Conservation (phyloP, 37 sponge, comb jelly and placozoan genomes). For the Amphimedon queenslandica region DNA sequence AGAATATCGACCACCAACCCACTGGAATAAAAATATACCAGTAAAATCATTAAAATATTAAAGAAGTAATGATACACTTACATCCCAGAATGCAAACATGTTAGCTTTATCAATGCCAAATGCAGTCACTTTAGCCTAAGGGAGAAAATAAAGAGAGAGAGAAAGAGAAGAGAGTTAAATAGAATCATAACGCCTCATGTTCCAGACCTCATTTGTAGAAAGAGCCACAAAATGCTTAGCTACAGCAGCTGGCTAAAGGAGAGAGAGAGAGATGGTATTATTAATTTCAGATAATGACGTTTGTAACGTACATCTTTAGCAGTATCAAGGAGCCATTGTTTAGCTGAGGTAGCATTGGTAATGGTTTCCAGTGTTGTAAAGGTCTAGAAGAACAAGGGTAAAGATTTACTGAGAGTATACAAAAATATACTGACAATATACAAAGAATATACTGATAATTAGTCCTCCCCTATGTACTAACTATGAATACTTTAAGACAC, state of each 20-base stretch:
- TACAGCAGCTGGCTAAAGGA: constrained; percentile 67
- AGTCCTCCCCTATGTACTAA: too few relatives aligned
- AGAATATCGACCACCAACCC: constrained; percentile 99
- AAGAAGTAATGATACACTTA: constrained; percentile 24
- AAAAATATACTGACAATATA: constrained; percentile 8
- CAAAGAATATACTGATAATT: too few relatives aligned
- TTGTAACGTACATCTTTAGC: constrained; percentile 74
- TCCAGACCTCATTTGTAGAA: constrained; percentile 92
- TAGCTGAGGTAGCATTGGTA: constrained; percentile 97
- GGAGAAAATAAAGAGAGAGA: background rate
- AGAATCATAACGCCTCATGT: background rate
- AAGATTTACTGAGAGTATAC: background rate
- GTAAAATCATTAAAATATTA: background rate
- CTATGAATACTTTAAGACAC: too few relatives aligned
- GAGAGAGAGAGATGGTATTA: background rate
- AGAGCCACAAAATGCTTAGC: constrained; percentile 99
- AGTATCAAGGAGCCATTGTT: constrained; percentile 80
- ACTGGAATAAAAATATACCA: constrained; percentile 34
- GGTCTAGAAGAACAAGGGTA: constrained; percentile 54
- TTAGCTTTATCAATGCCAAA: constrained; percentile 95
- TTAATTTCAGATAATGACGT: background rate
- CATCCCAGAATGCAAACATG: constrained; percentile 99
- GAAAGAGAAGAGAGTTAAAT: background rate
- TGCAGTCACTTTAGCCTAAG: constrained; percentile 81
- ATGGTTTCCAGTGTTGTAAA: constrained; percentile 98